These are phyloP conservation scores for Paratilapia polleni DNA, from an alignment of 2,113 vertebrate species.

Conservation along the genomic window DNA sequence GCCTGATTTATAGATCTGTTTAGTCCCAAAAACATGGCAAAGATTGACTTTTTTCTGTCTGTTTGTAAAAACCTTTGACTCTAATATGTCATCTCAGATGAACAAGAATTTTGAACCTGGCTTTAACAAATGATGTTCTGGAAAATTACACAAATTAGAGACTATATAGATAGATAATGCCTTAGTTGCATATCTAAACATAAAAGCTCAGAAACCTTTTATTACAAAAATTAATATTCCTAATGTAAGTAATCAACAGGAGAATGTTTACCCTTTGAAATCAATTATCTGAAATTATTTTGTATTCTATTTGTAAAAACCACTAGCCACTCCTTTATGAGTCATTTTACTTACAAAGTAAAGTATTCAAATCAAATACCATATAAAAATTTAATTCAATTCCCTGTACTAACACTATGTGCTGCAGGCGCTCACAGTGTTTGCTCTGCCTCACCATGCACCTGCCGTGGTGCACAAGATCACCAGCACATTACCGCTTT, in stretches of 20 bases:
- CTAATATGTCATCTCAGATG: rapidly evolving
- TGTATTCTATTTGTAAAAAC: neutral
- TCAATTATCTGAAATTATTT: neutral
- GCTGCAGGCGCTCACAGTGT: constrained; percentile 6
- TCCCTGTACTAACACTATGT: neutral
- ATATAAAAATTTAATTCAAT: neutral
- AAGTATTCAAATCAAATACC: constrained; percentile 1
- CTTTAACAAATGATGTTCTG: neutral
- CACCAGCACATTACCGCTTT: constrained; percentile 16
- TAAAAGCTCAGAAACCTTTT: neutral
- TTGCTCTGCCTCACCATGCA: constrained; percentile 28
- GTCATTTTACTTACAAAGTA: neutral
- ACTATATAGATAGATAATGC: too few species aligned
- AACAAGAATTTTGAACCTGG: neutral
- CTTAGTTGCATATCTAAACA: neutral
- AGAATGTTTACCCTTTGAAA: neutral
- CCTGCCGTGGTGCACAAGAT: neutral
- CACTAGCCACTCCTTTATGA: neutral
- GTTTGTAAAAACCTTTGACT: neutral
- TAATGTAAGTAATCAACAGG: rapidly evolving
- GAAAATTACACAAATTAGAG: neutral
- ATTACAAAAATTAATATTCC: neutral
- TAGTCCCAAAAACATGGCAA: neutral
- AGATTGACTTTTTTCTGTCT: neutral
- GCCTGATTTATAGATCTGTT: neutral